Evolutionary conservation across 2,888 invertebrate genomes (phyloP).

Genomic region (Pseudolycoriella hygida): DNA sequence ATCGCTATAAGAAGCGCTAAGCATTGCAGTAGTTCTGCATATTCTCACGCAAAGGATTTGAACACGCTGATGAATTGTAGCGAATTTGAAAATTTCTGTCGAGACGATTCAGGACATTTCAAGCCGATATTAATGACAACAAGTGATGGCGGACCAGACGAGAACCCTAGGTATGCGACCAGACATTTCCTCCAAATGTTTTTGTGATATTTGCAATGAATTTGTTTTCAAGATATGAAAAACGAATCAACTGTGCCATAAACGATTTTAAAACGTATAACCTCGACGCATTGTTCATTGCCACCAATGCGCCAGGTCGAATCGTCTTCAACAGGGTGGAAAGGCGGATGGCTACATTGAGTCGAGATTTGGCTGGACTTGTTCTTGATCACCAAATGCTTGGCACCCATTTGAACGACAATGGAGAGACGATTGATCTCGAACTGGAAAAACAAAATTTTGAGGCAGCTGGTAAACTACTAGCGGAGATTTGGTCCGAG

Average conservation of each 20-base stretch:
- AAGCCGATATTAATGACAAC: constrained; percentile 10
- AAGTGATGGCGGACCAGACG: constrained; percentile 13
- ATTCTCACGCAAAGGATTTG: constrained; percentile 11
- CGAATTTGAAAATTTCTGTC: not conserved
- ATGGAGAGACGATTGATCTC: constrained; percentile 16
- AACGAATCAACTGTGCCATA: constrained; percentile 13
- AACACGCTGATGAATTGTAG: constrained; percentile 5
- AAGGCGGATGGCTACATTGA: constrained; percentile 21
- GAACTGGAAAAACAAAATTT: constrained; percentile 21
- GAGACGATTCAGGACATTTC: not conserved
- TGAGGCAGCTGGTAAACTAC: constrained; percentile 16
- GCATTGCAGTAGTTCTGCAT: constrained; percentile 11
- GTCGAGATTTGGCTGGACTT: constrained; percentile 16
- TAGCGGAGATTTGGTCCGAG: constrained; percentile 18
- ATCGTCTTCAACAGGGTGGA: constrained; percentile 21
- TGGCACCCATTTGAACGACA: constrained; percentile 17
- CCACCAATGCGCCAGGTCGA: constrained; percentile 20
- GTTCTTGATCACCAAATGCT: constrained; percentile 19
- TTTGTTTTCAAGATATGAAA: constrained; percentile 1
- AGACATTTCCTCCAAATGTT: no score
- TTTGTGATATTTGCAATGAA: no score
- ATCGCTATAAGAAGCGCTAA: constrained; percentile 11
- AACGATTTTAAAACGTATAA: constrained; percentile 14
- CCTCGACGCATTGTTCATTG: constrained; percentile 15
- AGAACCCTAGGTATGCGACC: constrained; percentile 16